Evolutionary conservation across 1,140 invertebrate genomes (phyloP), one percentile per base, ranked within the genome.

Genomic region (Chionoecetes opilio): DNA sequence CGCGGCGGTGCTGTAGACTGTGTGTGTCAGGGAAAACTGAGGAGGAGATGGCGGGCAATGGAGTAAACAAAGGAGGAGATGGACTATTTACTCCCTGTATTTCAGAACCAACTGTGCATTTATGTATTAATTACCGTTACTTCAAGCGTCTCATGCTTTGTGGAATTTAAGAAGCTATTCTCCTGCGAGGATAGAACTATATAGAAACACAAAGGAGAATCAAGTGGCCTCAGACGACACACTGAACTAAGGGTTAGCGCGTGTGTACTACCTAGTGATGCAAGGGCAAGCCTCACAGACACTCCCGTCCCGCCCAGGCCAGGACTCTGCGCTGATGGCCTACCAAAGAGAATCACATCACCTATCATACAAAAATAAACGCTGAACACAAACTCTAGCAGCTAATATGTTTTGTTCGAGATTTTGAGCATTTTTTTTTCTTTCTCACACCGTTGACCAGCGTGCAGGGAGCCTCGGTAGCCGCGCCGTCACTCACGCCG

Each of bases 351-450:
- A 53, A 53, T 17, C 46, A 53, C 63, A 75, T 75, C 63, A 75
- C 21, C 63, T 75, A 75, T 84, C 34, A 37, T 92, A 92, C 82
- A 92, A 92, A 92, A 92, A 92, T 92, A 92, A 92, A 92, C 84
- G 89, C 38, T 63, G 9, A 85, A 92, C 82, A 29, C n/a, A 92
- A 41, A 82, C 91, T 87, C 85, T 92, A 92, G 91, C 63, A 17
- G 63, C 91, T 92, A 92, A 92, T 84, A 92, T n/a, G 37, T 26
- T 92, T 92, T 32, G 82, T 37, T 92, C 37, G 34, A 38, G 34
- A 92, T 92, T 92, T 92, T 92, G 91, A 92, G 91, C 91, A 92
- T 92, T 92, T 84, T 92, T 26, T 38, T 92, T 32, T n/a, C 82
- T n/a, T 29, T 92, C n/a, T 38, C 38, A 53, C 88, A 38, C 41